Evolutionary conservation across 2,888 invertebrate genomes (phyloP), one percentile per base, ranked within the genome.

Genomic region (Limenitis camilla): DNA sequence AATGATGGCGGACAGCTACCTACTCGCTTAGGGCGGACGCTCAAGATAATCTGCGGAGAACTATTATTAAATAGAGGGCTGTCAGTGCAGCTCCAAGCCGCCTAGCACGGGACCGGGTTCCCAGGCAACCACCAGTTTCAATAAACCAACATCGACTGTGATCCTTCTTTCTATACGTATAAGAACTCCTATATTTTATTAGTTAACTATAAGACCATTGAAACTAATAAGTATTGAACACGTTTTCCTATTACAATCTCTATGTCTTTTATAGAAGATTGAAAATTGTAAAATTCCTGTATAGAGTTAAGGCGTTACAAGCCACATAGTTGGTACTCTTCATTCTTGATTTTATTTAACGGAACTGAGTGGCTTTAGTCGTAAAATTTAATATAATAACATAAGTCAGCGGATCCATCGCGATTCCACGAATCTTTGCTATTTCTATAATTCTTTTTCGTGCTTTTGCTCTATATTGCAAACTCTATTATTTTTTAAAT

Each of bases 1-100:
- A 86, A 87, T 86, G 82, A 83, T 70, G 78, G 80, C 78, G 67
- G 81, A 81, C 81, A 78, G 78, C 82, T 83, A 83, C 84, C 72
- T 82, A 72, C 67, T 64, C 64, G 73, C 81, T 81, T 73, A 68
- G 73, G 82, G 81, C 84, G 80, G 76, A 80, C 78, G 73, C 71
- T 60, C 64, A 69, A 78, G 85, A 84, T 85, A 81, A 85, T 85
- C 85, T 83, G 69, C 72, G 68, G 69, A 72, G 71, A 70, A 79
- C 84, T 82, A 78, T 81, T 81, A 86, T 86, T 86, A 85, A 79
- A 82, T 76, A 67, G 71, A 74, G 75, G 75, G 75, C 79, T 80
- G 81, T 81, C 83, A 76, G 76, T 70, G 68, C 65, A 66, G 67
- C 70, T 68, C 66, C 68, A 42, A 52, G 52, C 52, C 50, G 49